Percentiles rank a stretch among this genome's conserved stretches.
phyloP scores from a whole-genome alignment of 2,113 vertebrate species.

The Todiramphus chloris region DNA sequence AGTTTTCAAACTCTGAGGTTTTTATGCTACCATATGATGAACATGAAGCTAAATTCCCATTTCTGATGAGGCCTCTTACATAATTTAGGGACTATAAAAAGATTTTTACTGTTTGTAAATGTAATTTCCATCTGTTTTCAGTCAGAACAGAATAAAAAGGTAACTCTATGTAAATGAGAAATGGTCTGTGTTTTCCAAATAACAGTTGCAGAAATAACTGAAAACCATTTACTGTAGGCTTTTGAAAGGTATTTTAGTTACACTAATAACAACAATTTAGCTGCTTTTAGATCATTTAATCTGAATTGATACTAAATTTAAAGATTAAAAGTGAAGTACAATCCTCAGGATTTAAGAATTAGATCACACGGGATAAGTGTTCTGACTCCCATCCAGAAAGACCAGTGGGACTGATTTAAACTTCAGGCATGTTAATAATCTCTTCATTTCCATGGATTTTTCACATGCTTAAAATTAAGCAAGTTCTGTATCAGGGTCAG shows the following conservation, averaged over 20 bases:
- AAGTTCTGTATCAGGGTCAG: background rate
- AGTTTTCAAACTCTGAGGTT: background rate
- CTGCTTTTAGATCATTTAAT: constrained; percentile 4
- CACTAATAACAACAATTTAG: background rate
- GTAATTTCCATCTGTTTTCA: background rate
- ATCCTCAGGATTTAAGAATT: constrained; percentile 28
- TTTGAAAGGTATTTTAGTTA: constrained; percentile 22
- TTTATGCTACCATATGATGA: background rate
- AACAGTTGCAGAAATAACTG: background rate
- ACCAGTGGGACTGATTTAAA: background rate
- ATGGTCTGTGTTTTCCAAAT: background rate
- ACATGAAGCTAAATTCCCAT: background rate
- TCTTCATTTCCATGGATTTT: background rate
- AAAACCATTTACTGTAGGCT: background rate
- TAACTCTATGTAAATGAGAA: constrained; percentile 6
- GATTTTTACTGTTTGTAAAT: background rate
- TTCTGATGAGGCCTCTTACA: background rate
- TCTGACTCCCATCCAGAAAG: background rate
- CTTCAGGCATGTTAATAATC: constrained; percentile 1
- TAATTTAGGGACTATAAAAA: background rate
- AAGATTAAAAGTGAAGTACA: constrained; percentile 17
- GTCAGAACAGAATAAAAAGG: background rate
- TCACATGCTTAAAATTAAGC: background rate
- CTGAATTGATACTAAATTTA: background rate
- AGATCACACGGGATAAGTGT: constrained; percentile 13